Percentiles rank a stretch among this genome's conserved stretches.
phyloP scores from a whole-genome alignment of 1,140 invertebrate species.

The Teleopsis dalmanni region DNA sequence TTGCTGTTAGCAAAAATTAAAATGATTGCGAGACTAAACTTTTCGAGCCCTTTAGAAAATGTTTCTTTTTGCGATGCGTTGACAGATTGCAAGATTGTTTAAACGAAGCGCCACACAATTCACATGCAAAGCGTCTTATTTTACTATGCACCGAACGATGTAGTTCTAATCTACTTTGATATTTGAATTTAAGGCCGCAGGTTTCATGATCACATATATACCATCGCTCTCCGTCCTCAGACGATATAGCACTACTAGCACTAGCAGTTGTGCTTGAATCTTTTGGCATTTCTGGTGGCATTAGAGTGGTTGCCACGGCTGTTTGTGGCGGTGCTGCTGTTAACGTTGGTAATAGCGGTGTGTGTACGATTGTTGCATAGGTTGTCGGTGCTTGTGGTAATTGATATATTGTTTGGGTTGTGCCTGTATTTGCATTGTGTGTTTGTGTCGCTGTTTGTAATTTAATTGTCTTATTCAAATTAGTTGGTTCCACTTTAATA shows the following conservation, averaged over 20 bases:
- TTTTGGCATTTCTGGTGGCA: constrained; percentile 16
- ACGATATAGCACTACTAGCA: constrained; percentile 36
- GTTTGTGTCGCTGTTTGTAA: constrained; percentile 15
- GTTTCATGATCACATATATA: constrained; percentile 36
- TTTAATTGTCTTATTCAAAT: constrained; percentile 9
- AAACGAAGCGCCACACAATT: constrained; percentile 36
- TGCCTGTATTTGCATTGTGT: constrained; percentile 10
- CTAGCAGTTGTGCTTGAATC: constrained; percentile 37
- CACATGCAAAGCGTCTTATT: constrained; percentile 36
- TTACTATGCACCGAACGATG: constrained; percentile 40
- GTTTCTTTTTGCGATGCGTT: constrained; percentile 40
- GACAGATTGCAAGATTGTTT: constrained; percentile 40
- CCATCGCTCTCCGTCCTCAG: constrained; percentile 39
- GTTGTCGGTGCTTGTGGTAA: constrained; percentile 12
- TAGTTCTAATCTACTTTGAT: constrained; percentile 38
- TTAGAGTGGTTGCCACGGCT: constrained; percentile 6
- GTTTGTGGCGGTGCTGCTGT: constrained; percentile 5
- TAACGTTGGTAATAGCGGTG: constrained; percentile 4
- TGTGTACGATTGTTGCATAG: constrained; percentile 6
- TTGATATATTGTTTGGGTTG: constrained; percentile 11
- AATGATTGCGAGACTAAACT: constrained; percentile 10
- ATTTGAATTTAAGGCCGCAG: constrained; percentile 38
- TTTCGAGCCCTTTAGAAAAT: constrained; percentile 24
- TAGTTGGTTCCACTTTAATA: constrained; percentile 15
- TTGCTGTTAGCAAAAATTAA: too few species aligned